phyloP scores from a whole-genome alignment of 1,140 invertebrate genomes.

The Tetramorium alpestre region DNA sequence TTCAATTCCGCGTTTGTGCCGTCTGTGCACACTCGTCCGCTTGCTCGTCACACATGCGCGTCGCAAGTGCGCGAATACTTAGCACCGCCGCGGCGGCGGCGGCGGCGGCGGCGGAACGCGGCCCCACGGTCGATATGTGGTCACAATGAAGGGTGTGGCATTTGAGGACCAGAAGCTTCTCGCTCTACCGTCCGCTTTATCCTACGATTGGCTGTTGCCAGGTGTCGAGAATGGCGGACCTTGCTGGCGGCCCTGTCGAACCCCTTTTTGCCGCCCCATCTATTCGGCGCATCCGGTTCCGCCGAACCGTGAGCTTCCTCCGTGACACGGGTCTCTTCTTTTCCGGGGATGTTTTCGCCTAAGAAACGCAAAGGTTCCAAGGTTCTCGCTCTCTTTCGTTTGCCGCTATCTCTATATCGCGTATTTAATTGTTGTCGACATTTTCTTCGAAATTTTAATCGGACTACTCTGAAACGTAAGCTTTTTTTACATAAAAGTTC shows the following conservation, averaged over 20 bases:
- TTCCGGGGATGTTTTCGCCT: background rate
- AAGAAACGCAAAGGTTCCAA: background rate
- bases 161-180: constrained; percentile 81
- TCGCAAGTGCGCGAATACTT: constrained; percentile 55
- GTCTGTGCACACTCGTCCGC: background rate
- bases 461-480: background rate
- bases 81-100: constrained; percentile 33
- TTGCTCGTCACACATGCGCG: constrained; percentile 41
- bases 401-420: background rate
- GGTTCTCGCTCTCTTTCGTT: background rate
- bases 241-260: constrained; percentile 54
- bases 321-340: background rate
- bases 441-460: background rate
- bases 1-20: constrained; percentile 22
- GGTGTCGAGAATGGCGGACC: constrained; percentile 82
- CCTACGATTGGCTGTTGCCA: constrained; percentile 81
- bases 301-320: background rate
- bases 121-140: constrained; percentile 80
- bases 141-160: constrained; percentile 84
- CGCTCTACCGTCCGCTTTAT: constrained; percentile 74
- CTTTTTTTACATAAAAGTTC: background rate
- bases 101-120: constrained; percentile 7
- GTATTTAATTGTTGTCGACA: background rate
- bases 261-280: constrained; percentile 60
- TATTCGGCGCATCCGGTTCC: background rate